Conservation (phyloP, 1,140 invertebrate genomes). For the Thaumetopoea pityocampa region DNA sequence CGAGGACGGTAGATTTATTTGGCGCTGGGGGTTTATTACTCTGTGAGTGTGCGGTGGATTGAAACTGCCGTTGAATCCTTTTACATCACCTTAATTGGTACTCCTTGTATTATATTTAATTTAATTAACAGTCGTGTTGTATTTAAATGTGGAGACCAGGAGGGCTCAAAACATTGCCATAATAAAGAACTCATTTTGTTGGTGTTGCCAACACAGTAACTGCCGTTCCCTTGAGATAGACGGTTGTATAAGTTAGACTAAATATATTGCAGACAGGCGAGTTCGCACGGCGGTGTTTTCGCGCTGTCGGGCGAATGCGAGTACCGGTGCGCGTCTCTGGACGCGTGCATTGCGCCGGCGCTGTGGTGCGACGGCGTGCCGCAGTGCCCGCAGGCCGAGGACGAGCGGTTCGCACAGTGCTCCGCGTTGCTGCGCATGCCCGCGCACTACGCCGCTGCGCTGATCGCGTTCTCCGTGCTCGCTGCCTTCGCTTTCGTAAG, state of each 20-base stretch:
- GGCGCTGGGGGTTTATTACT: too few relatives aligned
- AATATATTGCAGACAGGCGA: slow-evolving; percentile 45
- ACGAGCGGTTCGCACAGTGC: slow-evolving; percentile 88
- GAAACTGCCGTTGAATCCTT: too few relatives aligned
- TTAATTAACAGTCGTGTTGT: too few relatives aligned
- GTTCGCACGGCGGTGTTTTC: slow-evolving; percentile 71
- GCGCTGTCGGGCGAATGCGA: slow-evolving; percentile 83
- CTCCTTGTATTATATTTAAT: too few relatives aligned
- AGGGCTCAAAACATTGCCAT: too few relatives aligned
- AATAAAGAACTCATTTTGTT: too few relatives aligned
- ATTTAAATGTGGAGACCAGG: too few relatives aligned
- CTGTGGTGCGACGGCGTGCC: slow-evolving; percentile 91
- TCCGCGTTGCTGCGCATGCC: slow-evolving; percentile 85
- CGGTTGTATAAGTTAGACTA: not conserved
- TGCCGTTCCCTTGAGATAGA: too few relatives aligned
- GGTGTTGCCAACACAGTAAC: too few relatives aligned
- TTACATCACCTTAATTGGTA: too few relatives aligned
- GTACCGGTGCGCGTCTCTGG: slow-evolving; percentile 88
- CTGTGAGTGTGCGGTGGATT: too few relatives aligned
- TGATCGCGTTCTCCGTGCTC: slow-evolving; percentile 58
- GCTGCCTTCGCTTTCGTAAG: slow-evolving; percentile 53
- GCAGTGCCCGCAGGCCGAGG: slow-evolving; percentile 92
- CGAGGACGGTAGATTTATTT: too few relatives aligned
- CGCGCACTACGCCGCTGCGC: slow-evolving; percentile 81
- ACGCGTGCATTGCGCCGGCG: slow-evolving; percentile 91